These are phyloP conservation scores for Chaetorhynchus papuensis DNA, from an alignment of 2,113 vertebrate species.

Conservation along the genomic window DNA sequence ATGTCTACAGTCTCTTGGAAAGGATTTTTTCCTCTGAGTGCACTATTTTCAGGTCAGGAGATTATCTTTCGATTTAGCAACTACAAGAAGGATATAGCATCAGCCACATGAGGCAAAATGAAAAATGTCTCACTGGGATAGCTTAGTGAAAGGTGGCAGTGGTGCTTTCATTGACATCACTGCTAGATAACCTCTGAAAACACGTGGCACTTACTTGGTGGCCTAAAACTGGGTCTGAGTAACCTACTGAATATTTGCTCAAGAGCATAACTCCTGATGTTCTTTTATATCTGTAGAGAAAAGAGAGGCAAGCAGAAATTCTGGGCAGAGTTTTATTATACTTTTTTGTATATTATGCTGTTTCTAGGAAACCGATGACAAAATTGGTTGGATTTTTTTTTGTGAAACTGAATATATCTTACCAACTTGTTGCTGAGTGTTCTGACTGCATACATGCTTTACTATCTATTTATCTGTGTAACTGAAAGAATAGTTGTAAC, in stretches of 20 bases:
- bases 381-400: not conserved
- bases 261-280: not conserved
- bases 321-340: not conserved
- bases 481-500: not conserved
- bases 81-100: not conserved
- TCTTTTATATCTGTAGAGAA: not conserved
- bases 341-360: not conserved
- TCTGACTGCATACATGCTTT: not conserved
- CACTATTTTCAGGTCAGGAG: not conserved
- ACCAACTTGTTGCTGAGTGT: not conserved
- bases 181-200: not conserved
- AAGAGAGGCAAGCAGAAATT: not conserved
- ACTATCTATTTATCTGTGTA: not conserved
- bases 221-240: not conserved
- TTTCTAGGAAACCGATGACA: not conserved
- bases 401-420: not conserved
- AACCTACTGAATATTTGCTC: not conserved
- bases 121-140: not conserved
- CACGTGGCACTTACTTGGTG: not conserved
- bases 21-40: not conserved
- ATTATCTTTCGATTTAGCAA: not conserved
- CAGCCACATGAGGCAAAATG: not conserved
- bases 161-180: not conserved
- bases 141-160: not conserved
- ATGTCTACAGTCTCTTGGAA: not conserved